Conservation (phyloP, 2,113 vertebrate species). For the Archocentrus centrarchus region DNA sequence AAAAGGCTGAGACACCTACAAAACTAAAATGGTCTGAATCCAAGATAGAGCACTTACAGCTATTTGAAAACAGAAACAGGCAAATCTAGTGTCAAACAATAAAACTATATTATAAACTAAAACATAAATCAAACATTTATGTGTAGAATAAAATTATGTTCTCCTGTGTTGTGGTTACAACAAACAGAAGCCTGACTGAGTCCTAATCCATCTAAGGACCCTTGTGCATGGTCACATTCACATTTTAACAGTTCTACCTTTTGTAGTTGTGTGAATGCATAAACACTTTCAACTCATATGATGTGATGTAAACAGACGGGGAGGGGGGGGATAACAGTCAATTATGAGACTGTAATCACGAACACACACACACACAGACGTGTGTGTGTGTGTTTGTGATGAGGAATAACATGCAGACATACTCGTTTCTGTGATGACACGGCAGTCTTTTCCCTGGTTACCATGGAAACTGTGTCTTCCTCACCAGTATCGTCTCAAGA, state of each 20-base stretch:
- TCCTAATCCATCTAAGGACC: not conserved
- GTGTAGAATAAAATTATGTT: not conserved
- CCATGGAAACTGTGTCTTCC: conserved; percentile 69
- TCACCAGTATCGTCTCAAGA: conserved; percentile 37
- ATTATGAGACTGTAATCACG: conserved; percentile 20
- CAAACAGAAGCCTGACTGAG: not conserved
- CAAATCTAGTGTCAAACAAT: not conserved
- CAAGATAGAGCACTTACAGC: not conserved
- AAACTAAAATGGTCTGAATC: not conserved
- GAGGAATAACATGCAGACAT: not conserved
- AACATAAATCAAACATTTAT: not conserved
- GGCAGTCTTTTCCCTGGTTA: conserved; percentile 51
- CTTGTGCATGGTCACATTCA: not conserved
- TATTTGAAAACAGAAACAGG: not conserved
- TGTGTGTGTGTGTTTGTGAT: too few species aligned
- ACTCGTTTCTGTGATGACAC: conserved; percentile 33
- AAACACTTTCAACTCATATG: not conserved
- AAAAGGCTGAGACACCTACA: not conserved
- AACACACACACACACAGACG: not conserved
- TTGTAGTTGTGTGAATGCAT: not conserved
- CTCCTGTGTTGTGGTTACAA: not conserved
- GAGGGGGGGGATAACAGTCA: not conserved
- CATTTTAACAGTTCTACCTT: not conserved
- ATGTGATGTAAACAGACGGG: not conserved
- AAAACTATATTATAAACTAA: not conserved